Percentiles rank a stretch among this genome's conserved stretches.
phyloP scores from a whole-genome alignment of 2,888 invertebrate species.

The Ophion obscuratus region DNA sequence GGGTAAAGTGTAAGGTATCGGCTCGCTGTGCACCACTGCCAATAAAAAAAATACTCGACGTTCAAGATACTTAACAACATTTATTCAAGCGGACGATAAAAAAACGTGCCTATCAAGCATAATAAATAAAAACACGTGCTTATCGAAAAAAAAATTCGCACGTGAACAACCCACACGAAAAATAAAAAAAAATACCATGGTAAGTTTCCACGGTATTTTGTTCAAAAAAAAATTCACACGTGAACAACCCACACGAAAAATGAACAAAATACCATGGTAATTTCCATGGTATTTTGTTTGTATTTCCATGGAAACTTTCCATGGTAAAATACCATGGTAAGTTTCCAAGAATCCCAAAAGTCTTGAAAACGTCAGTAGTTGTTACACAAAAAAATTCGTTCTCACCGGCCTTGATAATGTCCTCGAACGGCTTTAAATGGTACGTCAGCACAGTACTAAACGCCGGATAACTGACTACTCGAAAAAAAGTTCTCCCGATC shows the following conservation, averaged over 20 bases:
- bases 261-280: too few species aligned
- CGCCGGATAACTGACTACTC: not conserved
- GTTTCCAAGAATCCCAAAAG: not conserved
- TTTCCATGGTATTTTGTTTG: too few species aligned
- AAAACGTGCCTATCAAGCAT: not conserved
- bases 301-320: too few species aligned
- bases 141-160: too few species aligned
- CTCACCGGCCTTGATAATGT: conserved; percentile 33
- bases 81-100: not conserved
- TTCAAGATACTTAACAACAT: not conserved
- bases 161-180: not conserved
- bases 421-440: conserved; percentile 20
- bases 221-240: too few species aligned
- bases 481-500: conserved; percentile 17
- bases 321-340: not conserved
- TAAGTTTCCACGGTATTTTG: too few species aligned
- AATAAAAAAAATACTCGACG: not conserved
- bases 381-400: not conserved
- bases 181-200: not conserved
- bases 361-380: not conserved
- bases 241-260: too few species aligned
- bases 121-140: not conserved
- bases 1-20: conserved; percentile 43
- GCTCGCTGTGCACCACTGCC: conserved; percentile 44
- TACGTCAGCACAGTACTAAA: not conserved